phyloP scores from a whole-genome alignment of 2,888 invertebrate genomes.

The Drosophila setosimentum region DNA sequence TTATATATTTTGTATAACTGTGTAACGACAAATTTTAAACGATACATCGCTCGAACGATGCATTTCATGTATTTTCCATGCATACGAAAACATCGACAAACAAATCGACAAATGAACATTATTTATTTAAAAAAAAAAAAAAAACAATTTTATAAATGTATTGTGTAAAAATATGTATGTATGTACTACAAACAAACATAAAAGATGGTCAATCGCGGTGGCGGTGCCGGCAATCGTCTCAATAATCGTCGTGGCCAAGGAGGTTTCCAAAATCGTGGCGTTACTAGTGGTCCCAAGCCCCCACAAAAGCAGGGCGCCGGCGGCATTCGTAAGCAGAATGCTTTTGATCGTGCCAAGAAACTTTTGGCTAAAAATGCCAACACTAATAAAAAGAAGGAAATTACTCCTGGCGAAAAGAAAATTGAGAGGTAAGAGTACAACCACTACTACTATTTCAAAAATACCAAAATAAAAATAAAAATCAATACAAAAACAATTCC shows the following conservation, averaged over 20 bases:
- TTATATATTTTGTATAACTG: slow-evolving; percentile 17
- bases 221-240: slow-evolving; percentile 81
- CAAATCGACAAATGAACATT: slow-evolving; percentile 6
- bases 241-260: slow-evolving; percentile 84
- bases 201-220: slow-evolving; percentile 85
- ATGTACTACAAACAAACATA: slow-evolving; percentile 57
- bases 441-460: slow-evolving; percentile 44
- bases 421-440: slow-evolving; percentile 85
- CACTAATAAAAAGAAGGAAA: slow-evolving; percentile 85
- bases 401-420: slow-evolving; percentile 85
- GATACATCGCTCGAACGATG: slow-evolving; percentile 29
- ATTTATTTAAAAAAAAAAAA: slow-evolving; percentile 1
- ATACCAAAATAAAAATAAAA: slow-evolving; percentile 47
- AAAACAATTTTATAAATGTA: slow-evolving; percentile 37
- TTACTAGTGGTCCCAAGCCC: slow-evolving; percentile 82
- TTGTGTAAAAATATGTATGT: slow-evolving; percentile 29
- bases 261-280: slow-evolving; percentile 85
- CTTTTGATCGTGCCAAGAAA: slow-evolving; percentile 86
- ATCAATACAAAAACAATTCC: slow-evolving; percentile 41
- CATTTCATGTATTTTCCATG: slow-evolving; percentile 4
- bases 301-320: slow-evolving; percentile 84
- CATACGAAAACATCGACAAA: not conserved
- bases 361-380: slow-evolving; percentile 86
- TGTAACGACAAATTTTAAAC: slow-evolving; percentile 28
- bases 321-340: slow-evolving; percentile 86